phyloP scores from a whole-genome alignment of 1,140 invertebrate genomes.

The Teleopsis dalmanni region DNA sequence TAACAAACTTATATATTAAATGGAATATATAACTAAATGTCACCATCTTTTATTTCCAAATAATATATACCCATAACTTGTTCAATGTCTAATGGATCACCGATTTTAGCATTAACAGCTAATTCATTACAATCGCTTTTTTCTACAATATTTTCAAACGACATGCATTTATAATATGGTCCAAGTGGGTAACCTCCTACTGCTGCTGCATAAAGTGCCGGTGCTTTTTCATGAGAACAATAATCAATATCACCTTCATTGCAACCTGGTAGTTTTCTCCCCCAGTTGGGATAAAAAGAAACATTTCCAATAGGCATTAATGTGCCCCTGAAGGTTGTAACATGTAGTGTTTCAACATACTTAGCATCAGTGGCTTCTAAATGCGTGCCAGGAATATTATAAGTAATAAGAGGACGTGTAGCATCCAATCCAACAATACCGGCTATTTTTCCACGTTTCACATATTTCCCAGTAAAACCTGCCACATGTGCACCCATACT shows the following conservation, averaged over 20 bases:
- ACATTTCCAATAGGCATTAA: conserved; percentile 46
- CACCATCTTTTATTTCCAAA: conserved; percentile 14
- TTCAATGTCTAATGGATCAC: conserved; percentile 12
- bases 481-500: conserved; percentile 44
- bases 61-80: conserved; percentile 10
- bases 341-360: conserved; percentile 61
- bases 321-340: conserved; percentile 50
- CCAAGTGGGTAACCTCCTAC: conserved; percentile 7
- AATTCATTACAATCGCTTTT: not conserved
- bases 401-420: conserved; percentile 13
- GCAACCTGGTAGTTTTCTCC: conserved; percentile 48
- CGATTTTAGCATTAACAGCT: not conserved
- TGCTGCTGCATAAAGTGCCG: conserved; percentile 41
- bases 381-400: conserved; percentile 20
- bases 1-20: too few species aligned
- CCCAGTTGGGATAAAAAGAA: conserved; percentile 51
- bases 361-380: conserved; percentile 50
- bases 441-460: conserved; percentile 19
- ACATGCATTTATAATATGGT: conserved; percentile 5
- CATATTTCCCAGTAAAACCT: conserved; percentile 27
- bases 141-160: conserved; percentile 1
- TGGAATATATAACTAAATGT: too few species aligned
- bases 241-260: conserved; percentile 16
- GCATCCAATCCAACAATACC: conserved; percentile 43
- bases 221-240: conserved; percentile 42